Conservation (phyloP, 2,113 vertebrate species). For the Tursiops truncatus region DNA sequence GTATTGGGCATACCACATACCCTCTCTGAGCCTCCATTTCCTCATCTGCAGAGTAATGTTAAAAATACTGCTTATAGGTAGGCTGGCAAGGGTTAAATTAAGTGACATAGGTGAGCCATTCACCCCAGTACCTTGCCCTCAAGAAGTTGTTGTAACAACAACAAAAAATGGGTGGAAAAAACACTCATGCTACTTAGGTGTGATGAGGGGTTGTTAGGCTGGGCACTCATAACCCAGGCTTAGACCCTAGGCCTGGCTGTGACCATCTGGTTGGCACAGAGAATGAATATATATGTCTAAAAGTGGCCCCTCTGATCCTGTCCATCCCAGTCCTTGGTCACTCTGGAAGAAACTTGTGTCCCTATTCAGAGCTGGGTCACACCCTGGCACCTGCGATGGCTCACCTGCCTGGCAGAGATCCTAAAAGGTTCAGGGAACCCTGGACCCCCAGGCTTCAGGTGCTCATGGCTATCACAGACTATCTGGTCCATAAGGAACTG, state of each 20-base stretch:
- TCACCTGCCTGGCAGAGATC: neutral
- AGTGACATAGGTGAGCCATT: neutral
- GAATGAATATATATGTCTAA: neutral
- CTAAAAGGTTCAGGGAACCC: neutral
- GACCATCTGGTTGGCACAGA: neutral
- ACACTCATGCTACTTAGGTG: neutral
- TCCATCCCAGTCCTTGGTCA: neutral
- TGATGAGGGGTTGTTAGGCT: neutral
- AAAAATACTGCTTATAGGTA: conserved; percentile 26
- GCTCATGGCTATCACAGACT: neutral
- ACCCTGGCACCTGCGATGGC: neutral
- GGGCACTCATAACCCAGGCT: neutral
- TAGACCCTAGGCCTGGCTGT: neutral
- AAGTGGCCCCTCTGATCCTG: neutral
- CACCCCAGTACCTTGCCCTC: neutral
- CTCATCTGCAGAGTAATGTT: neutral
- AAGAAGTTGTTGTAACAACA: neutral
- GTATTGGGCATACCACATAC: neutral
- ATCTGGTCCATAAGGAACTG: neutral
- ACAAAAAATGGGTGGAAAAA: neutral
- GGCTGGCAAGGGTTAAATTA: neutral
- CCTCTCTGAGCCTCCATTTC: neutral
- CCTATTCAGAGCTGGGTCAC: conserved; percentile 4
- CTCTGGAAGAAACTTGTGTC: neutral
- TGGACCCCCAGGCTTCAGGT: neutral